Evolutionary conservation across 2,888 invertebrate genomes (phyloP), one percentile per base, ranked within the genome.

Genomic region (Ctena decussata): DNA sequence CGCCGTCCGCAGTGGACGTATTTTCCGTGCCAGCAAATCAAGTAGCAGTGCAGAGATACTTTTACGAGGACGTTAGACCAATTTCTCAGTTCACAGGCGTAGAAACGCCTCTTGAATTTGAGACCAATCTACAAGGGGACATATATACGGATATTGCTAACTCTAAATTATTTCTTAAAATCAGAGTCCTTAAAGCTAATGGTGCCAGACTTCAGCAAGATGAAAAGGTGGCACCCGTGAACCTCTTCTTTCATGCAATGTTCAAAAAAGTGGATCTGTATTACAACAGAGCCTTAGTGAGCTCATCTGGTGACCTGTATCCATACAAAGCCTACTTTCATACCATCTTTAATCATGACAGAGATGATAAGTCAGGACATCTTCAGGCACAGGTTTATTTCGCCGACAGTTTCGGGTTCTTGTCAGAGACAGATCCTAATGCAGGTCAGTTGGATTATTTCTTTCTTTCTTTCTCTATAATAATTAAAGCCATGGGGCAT

Each of bases 231-330:
- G n/a, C 41, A 1, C 72, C 72, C 1, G 72, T 72, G 15, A 72
- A 72, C 44, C n/a, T 72, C 8, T 24, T 72, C 8, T 72, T 72
- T 30, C 72, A 72, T n/a, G 72, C 72, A 21, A 2, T 72, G 72
- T 72, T 72, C 30, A 39, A 39, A 8, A 12, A 72, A 24, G 15
- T 39, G 12, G 72, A 44, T 30, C 30, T 72, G 27, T 39, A 39
- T 3, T 12, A 41, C 12, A 72, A 72, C 44, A 12, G 72, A 11
- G 44, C 41, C 12, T 44, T 44, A 12, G 72, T 72, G 1, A 21
- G n/a, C 44, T 24, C 39, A n/a, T 30, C 24, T 8, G 72, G 72
- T 6, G 30, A 65, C 18, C 27, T 35, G 32, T 65, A 35, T 24
- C 65, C 65, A 0, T n/a, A n/a, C 21, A 35, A 30, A 35, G 32